Evolutionary conservation across 2,888 invertebrate genomes (phyloP).

Genomic region (Drosophila picticornis): DNA sequence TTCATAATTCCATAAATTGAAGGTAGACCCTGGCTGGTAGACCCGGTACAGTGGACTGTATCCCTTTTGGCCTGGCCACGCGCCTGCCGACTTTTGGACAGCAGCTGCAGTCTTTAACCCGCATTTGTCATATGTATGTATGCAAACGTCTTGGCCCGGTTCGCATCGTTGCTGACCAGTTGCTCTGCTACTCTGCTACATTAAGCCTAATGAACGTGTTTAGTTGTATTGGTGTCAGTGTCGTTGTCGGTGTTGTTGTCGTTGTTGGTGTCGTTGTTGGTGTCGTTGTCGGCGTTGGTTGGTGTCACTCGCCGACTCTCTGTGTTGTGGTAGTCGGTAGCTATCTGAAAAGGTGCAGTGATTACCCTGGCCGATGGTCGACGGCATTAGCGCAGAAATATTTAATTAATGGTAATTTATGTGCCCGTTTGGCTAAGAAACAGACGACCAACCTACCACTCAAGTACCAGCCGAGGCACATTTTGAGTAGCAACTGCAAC

Average conservation of each 20-base stretch:
- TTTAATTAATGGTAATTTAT: constrained; percentile 85
- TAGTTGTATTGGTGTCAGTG: constrained; percentile 64
- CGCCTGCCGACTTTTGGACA: constrained; percentile 47
- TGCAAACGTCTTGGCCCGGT: constrained; percentile 67
- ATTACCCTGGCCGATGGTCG: constrained; percentile 62
- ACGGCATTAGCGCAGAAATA: constrained; percentile 80
- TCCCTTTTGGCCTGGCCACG: constrained; percentile 56
- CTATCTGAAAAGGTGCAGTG: constrained; percentile 70
- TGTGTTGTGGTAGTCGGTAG: constrained; percentile 26
- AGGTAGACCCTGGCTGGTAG: constrained; percentile 25
- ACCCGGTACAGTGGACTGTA: constrained; percentile 1
- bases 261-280: constrained; percentile 32
- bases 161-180: constrained; percentile 47
- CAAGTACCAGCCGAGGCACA: constrained; percentile 4
- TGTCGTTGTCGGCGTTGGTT: constrained; percentile 40
- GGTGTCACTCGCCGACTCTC: constrained; percentile 70
- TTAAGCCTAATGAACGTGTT: constrained; percentile 80
- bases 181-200: constrained; percentile 51
- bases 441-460: constrained; percentile 14
- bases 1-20: constrained; percentile 79
- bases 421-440: constrained; percentile 73
- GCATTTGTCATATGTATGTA: constrained; percentile 66
- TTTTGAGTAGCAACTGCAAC: constrained; percentile 8
- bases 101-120: constrained; percentile 48
- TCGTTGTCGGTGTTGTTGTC: constrained; percentile 7